Evolutionary conservation across 1,140 invertebrate species (phyloP).

Genomic region (Drosophila nebulosa): DNA sequence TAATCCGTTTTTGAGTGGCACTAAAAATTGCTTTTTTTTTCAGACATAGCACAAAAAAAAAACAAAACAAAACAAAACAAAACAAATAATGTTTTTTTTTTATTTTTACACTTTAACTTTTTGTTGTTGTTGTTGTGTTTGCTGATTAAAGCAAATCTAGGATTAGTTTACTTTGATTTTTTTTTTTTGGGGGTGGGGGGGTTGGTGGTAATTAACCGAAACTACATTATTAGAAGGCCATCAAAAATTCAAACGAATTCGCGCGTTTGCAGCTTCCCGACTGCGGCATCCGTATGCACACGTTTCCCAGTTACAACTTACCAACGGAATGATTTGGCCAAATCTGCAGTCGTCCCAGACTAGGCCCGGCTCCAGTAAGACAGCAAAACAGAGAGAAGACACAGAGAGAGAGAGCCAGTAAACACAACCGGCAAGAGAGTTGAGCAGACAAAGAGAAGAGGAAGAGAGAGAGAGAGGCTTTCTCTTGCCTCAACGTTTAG

Average conservation of each 20-base stretch:
- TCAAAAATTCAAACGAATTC: conserved; percentile 4
- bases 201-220: conserved; percentile 9
- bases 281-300: conserved; percentile 43
- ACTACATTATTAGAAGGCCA: neutral
- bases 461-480: conserved; percentile 27
- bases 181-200: neutral
- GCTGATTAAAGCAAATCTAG: neutral
- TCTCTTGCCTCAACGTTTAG: conserved; percentile 17
- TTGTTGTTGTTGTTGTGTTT: too few species aligned
- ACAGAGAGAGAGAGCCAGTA: neutral
- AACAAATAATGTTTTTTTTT: neutral
- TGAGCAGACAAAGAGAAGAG: neutral
- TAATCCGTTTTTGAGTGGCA: too few species aligned
- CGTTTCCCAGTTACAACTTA: conserved; percentile 66
- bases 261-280: conserved; percentile 5
- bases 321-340: conserved; percentile 70
- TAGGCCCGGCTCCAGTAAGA: conserved; percentile 34
- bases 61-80: conserved; percentile 9
- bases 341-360: conserved; percentile 44
- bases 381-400: conserved; percentile 27
- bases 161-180: neutral
- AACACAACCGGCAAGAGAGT: neutral
- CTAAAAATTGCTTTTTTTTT: too few species aligned
- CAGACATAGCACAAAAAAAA: too few species aligned
- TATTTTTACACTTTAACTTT: too few species aligned